phyloP scores from a whole-genome alignment of 2,888 invertebrate species.

The Ennomos quercinarius region DNA sequence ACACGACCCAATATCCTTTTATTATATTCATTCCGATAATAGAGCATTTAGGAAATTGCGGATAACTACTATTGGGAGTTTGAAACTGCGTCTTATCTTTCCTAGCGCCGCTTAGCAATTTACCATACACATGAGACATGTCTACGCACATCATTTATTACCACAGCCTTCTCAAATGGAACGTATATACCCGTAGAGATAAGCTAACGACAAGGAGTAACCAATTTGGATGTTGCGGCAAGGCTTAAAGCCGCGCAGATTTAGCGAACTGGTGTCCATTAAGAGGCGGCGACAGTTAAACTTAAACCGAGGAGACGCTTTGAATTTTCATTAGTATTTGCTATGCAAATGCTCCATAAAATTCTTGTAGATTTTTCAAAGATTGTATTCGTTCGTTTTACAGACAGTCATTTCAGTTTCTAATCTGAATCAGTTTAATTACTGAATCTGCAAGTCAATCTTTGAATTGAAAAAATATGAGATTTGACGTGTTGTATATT shows the following conservation, averaged over 20 bases:
- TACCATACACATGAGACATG: constrained; percentile 34
- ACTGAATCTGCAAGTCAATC: constrained; percentile 22
- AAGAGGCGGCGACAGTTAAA: constrained; percentile 61
- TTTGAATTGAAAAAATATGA: background rate
- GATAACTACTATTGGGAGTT: constrained; percentile 17
- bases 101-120: constrained; percentile 26
- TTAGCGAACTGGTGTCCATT: constrained; percentile 64
- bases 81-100: constrained; percentile 22
- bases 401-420: constrained; percentile 32
- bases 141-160: constrained; percentile 37
- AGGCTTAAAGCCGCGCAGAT: constrained; percentile 60
- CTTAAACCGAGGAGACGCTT: constrained; percentile 57
- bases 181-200: constrained; percentile 53
- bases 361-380: constrained; percentile 49
- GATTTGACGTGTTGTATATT: no score
- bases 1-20: constrained; percentile 1
- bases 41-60: constrained; percentile 1
- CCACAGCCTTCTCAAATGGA: constrained; percentile 37
- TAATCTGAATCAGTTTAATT: constrained; percentile 28
- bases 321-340: constrained; percentile 62
- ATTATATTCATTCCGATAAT: constrained; percentile 1
- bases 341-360: constrained; percentile 56
- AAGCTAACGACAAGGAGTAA: constrained; percentile 63
- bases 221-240: constrained; percentile 65
- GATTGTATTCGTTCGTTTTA: constrained; percentile 41